phyloP scores from a whole-genome alignment of 1,140 invertebrate species.

The Riptortus pedestris region DNA sequence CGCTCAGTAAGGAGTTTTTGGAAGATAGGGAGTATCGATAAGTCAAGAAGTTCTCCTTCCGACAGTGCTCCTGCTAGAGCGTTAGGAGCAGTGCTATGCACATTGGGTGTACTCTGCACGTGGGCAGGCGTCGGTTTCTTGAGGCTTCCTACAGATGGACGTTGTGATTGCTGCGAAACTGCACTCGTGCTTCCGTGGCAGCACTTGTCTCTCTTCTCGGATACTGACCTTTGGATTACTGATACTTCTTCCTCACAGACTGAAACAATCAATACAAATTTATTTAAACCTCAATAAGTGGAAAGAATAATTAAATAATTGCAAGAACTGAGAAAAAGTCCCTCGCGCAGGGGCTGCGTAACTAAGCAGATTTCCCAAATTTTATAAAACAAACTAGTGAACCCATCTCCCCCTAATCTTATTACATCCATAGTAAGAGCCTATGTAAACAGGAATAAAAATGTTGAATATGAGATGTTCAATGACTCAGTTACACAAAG shows the following conservation, averaged over 20 bases:
- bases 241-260: conserved; percentile 30
- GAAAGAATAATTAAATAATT: no score
- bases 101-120: conserved; percentile 48
- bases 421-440: no score
- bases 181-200: conserved; percentile 33
- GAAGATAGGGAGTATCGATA: conserved; percentile 80
- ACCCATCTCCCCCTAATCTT: no score
- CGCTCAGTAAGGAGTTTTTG: conserved; percentile 76
- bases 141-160: conserved; percentile 22
- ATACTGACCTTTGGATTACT: conserved; percentile 44
- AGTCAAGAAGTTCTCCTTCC: conserved; percentile 68
- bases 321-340: no score
- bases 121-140: conserved; percentile 36
- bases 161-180: background rate
- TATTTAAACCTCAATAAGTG: no score
- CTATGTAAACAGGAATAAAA: no score
- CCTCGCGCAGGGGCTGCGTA: no score
- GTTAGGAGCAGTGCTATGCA: no score
- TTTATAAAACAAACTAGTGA: no score
- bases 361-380: no score
- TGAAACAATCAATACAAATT: background rate
- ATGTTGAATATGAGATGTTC: no score
- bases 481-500: no score
- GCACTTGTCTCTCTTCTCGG: conserved; percentile 39
- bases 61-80: conserved; percentile 51